Conservation (phyloP, 2,113 vertebrate species). For the Beaufortia kweichowensis region DNA sequence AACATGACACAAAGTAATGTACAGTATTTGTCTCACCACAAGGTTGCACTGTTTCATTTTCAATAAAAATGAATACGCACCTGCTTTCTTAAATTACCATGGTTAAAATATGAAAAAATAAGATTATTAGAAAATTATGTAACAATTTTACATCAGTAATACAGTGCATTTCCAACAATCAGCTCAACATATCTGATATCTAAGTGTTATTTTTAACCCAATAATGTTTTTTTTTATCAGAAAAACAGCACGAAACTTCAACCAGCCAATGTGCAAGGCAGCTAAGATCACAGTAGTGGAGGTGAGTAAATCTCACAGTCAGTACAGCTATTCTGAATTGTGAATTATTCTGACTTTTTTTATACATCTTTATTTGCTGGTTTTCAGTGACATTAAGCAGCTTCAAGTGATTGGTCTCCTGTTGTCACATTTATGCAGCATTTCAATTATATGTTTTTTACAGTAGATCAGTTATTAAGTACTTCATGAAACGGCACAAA, state of each 20-base stretch:
- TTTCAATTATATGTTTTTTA: too few relatives aligned
- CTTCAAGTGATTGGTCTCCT: background rate
- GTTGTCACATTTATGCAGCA: too few relatives aligned
- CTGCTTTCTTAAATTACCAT: background rate
- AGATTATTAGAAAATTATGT: background rate
- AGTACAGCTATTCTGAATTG: too few relatives aligned
- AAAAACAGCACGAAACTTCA: conserved; percentile 97
- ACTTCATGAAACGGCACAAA: too few relatives aligned
- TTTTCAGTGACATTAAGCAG: too few relatives aligned
- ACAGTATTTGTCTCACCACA: conserved; percentile 60
- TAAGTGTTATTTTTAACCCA: background rate
- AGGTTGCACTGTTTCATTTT: conserved; percentile 63
- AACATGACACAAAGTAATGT: background rate
- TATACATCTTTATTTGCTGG: too few relatives aligned
- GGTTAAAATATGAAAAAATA: background rate
- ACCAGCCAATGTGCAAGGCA: conserved; percentile 98
- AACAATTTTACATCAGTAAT: background rate
- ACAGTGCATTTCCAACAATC: background rate
- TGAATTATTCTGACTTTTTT: too few relatives aligned
- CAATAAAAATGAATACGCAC: conserved; percentile 8
- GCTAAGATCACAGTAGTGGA: conserved; percentile 90
- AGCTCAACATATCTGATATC: background rate
- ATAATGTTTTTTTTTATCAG: conserved; percentile 63
- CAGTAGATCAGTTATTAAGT: too few relatives aligned
- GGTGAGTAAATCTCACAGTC: conserved; percentile 71